Percentiles rank a stretch among this genome's conserved stretches.
Evolutionary conservation across 2,888 invertebrate species (phyloP).

Genomic region (Yponomeuta cagnagella): DNA sequence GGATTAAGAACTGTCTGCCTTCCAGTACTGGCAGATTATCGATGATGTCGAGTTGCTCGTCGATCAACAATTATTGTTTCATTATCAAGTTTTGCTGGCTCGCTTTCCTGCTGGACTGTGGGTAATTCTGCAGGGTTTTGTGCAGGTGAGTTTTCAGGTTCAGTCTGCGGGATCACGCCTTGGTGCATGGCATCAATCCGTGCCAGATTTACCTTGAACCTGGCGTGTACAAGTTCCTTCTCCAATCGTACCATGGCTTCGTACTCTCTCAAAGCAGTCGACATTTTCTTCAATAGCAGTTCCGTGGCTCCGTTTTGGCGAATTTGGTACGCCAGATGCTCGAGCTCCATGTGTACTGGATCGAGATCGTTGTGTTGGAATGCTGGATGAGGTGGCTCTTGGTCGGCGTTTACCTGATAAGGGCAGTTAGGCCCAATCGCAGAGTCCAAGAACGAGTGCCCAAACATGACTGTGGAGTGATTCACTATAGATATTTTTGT

Average conservation of each 20-base stretch:
- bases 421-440: background rate
- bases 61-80: background rate
- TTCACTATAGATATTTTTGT: no score
- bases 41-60: background rate
- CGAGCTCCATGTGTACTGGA: background rate
- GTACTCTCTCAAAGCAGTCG: background rate
- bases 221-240: background rate
- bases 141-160: background rate
- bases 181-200: background rate
- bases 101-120: background rate
- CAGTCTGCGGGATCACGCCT: background rate
- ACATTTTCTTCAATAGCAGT: background rate
- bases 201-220: background rate
- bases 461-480: background rate
- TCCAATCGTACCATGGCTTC: background rate
- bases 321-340: slow-evolving; percentile 1
- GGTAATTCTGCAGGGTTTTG: background rate
- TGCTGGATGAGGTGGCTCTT: background rate
- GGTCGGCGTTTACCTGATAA: background rate
- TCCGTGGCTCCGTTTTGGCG: background rate
- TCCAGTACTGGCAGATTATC: background rate
- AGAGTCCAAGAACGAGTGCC: background rate
- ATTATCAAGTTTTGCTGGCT: background rate
- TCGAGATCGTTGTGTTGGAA: background rate
- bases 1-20: background rate